phyloP scores from a whole-genome alignment of 2,797 vertebrate genomes.

The Remorina albescens region DNA sequence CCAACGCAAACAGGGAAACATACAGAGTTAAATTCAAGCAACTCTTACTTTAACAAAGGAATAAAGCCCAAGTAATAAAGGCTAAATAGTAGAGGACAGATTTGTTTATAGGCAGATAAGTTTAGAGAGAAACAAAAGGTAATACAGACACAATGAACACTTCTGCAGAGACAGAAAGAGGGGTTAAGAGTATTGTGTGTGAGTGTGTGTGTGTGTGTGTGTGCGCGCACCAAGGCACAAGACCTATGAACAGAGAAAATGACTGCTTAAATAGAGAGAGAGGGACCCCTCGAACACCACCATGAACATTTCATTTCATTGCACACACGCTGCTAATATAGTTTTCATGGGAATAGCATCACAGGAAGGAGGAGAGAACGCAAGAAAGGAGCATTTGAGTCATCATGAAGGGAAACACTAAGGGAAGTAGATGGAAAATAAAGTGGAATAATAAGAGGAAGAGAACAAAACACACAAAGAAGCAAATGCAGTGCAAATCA shows the following conservation, averaged over 20 bases:
- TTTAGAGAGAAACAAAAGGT: conserved; percentile 19
- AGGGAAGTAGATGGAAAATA: not conserved
- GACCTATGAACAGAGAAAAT: conserved; percentile 36
- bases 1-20: conserved; percentile 35
- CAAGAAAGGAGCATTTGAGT: conserved; percentile 7
- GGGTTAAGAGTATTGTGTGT: not conserved
- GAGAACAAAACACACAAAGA: not conserved
- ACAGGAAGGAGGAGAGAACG: not conserved
- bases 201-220: not conserved
- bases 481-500: not conserved
- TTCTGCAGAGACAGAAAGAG: not conserved
- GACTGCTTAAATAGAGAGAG: conserved; percentile 41
- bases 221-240: not conserved
- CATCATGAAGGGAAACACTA: not conserved
- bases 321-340: conserved; percentile 45
- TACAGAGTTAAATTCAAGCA: conserved; percentile 44
- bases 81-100: conserved; percentile 17
- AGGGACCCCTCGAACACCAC: conserved; percentile 34
- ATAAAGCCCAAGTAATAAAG: conserved; percentile 60
- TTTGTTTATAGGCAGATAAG: conserved; percentile 17
- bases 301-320: conserved; percentile 53
- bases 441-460: not conserved
- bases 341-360: conserved; percentile 28
- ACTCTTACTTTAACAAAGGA: conserved; percentile 41
- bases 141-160: conserved; percentile 6